Base-by-base conservation (phyloP, 2,797 vertebrate species). In the Crocidura indochinensis region DNA sequence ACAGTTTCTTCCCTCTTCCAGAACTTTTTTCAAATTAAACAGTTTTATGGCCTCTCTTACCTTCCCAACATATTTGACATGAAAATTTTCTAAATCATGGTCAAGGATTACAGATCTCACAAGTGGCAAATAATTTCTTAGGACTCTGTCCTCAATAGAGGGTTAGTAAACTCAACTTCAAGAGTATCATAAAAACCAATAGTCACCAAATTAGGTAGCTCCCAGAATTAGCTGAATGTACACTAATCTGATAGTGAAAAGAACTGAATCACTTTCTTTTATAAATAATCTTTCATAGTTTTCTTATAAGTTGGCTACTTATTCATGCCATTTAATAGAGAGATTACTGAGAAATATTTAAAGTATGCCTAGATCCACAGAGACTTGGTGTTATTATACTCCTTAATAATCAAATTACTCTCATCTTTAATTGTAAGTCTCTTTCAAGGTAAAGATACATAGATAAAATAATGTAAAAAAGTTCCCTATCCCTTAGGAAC, bases 161-260 rank as follows among this genome's bases (percentile, higher is more conserved):
- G 69, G 65, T 88, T 71, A 73, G 62, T 38, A 96, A 88, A 24
- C 11, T 49, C 75, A 53, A n/a, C 74, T 96, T 96, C 79, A 92
- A 73, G 90, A 94, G 69, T 88, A 94, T 78, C 83, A 96, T 92
- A 92, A 94, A 96, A 96, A 46, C 87, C 95, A 96, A 96, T 85
- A 91, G 85, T 96, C 95, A 95, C 92, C 94, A 94, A 95, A 96
- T 96, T 93, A 97, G 95, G 88, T 88, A 91, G 82, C 88, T 92
- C 87, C 94, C 68, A 64, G 93, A 96, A 97, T 96, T 94, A 97
- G 93, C 65, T 90, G 65, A 95, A 82, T 74, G n/a, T 97, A 67
- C 92, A 96, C 85, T 95, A 95, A 97, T 96, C 92, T 92, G 84
- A 96, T 68, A 74, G 79, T 31, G 20, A 60, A 74, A 87, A 96